Base-by-base conservation (phyloP, 1,140 invertebrate genomes). In the Platyura marginata region DNA sequence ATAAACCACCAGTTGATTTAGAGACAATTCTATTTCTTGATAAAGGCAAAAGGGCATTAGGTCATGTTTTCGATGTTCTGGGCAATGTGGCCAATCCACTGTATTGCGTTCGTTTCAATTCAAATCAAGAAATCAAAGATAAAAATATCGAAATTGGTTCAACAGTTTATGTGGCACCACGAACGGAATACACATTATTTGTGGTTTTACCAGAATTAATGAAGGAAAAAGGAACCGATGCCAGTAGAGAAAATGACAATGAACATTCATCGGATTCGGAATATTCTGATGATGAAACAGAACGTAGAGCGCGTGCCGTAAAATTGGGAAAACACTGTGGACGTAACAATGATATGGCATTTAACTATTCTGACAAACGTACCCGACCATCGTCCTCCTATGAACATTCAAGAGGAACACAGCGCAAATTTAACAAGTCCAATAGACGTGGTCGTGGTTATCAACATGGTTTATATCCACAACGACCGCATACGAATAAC, bases 281-380 rank as follows among this genome's bases (percentile, higher is more conserved):
- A 22, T 92, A 77, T 67, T 93, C 89, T 0, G 88, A 93, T 55
- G 89, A 94, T 57, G 90, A 93, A 54, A 70, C 79, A 50, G 86
- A 92, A 59, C 63, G 69, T 40, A 57, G 54, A 43, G 67, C 63
- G n/a, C 55, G 49, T 39, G 58, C 60, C 2, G 13, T 8, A 29
- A 29, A 29, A 29, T 13, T 13, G 13, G 25, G 13, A 29, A 29
- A 29, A 29, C 25, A 29, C 25, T 13, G 25, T 29, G 6, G 25
- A 13, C 13, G 25, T 29, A 29, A 6, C 6, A 29, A 6, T 8
- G 13, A 29, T 29, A 29, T 8, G 25, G 13, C 25, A 6, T 8
- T 13, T 8, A 29, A 29, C 6, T 8, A 29, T 8, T 29, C 13
- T 8, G 6, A 29, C 25, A 29, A 29, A 29, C 13, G 25, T 29